Evolutionary conservation across 2,797 vertebrate species (phyloP).

Genomic region (Channa striata): DNA sequence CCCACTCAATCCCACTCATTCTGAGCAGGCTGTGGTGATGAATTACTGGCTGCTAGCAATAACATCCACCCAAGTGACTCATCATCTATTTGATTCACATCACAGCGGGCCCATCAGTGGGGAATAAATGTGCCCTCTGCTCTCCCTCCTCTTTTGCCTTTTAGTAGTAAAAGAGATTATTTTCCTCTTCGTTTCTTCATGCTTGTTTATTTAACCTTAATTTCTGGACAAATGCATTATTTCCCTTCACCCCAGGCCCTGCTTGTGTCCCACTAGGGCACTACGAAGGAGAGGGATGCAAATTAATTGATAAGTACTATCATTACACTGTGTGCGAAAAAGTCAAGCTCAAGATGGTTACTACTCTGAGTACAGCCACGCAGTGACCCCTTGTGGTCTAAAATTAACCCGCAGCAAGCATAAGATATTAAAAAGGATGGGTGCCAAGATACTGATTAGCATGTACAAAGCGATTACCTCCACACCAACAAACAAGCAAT

Average conservation of each 20-base stretch:
- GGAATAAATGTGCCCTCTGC: conserved; percentile 73
- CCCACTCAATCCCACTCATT: conserved; percentile 68
- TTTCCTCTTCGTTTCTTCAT: conserved; percentile 77
- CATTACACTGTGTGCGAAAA: conserved; percentile 47
- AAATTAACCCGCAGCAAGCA: conserved; percentile 24
- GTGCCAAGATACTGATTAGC: conserved; percentile 6
- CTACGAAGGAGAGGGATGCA: conserved; percentile 69
- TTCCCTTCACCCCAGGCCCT: conserved; percentile 58
- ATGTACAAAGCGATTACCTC: not conserved
- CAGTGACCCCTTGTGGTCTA: conserved; percentile 76
- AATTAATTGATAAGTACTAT: conserved; percentile 68
- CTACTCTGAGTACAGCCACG: conserved; percentile 49
- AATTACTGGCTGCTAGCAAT: conserved; percentile 77
- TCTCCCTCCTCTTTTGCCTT: conserved; percentile 63
- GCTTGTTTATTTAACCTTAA: conserved; percentile 81
- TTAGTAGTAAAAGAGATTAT: conserved; percentile 77
- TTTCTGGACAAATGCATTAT: conserved; percentile 79
- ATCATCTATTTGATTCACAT: conserved; percentile 81
- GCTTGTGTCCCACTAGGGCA: conserved; percentile 78
- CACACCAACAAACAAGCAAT: conserved; percentile 2
- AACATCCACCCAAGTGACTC: conserved; percentile 82
- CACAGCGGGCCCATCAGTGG: conserved; percentile 72
- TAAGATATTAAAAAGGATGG: not conserved
- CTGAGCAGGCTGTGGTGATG: conserved; percentile 69
- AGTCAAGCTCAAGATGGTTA: conserved; percentile 16